Conservation (phyloP, 2,113 vertebrate species). For the Alethe diademata region DNA sequence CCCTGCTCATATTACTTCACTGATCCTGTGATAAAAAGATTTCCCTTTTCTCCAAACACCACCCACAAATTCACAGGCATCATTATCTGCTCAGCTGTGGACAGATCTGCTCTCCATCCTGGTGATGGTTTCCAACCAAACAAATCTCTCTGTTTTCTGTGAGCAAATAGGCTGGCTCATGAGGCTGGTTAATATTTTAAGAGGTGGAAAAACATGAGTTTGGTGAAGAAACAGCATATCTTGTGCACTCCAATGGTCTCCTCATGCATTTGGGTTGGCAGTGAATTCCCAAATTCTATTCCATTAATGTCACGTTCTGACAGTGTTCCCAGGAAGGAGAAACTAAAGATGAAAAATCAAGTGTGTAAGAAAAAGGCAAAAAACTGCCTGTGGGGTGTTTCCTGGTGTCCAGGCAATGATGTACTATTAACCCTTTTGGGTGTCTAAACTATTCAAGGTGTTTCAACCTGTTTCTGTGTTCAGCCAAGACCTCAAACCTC, state of each 20-base stretch:
- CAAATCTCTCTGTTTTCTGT: background rate
- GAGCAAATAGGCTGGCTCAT: background rate
- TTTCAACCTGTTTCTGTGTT: background rate
- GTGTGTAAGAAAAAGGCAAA: background rate
- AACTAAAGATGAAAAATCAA: background rate
- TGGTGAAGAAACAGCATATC: background rate
- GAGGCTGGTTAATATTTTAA: background rate
- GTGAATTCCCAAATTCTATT: background rate
- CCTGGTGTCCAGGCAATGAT: background rate
- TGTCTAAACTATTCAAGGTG: background rate
- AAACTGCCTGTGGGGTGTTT: background rate
- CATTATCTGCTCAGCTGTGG: accelerated
- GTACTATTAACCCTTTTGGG: accelerated
- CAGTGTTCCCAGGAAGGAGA: background rate
- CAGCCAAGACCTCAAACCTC: background rate
- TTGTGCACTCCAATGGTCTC: background rate
- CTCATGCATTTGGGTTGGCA: background rate
- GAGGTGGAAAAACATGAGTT: background rate
- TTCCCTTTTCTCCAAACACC: background rate
- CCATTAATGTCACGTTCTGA: background rate
- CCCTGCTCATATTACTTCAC: background rate
- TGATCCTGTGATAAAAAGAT: background rate
- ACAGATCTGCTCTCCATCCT: accelerated
- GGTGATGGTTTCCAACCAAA: background rate
- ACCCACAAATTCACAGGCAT: background rate